These are phyloP conservation scores for Parapristionchus giblindavisi DNA, from an alignment of 2,888 invertebrate genomes.

Conservation along the genomic window DNA sequence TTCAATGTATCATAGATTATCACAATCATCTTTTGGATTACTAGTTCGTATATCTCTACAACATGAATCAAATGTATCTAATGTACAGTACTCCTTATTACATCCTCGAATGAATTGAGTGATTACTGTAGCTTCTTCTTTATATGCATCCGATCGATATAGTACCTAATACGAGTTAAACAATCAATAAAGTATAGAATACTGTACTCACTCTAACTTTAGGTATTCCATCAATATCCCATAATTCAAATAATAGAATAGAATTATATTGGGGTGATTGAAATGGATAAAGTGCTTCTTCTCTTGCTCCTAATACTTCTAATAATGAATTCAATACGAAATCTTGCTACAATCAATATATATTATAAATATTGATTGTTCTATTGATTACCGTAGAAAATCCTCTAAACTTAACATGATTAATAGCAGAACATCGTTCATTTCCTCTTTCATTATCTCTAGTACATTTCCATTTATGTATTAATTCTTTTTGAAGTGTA, in stretches of 20 bases:
- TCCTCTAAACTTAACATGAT: slow-evolving; percentile 15
- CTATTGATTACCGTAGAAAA: slow-evolving; percentile 8
- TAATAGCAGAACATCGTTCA: slow-evolving; percentile 3
- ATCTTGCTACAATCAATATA: slow-evolving; percentile 12
- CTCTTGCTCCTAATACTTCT: not conserved
- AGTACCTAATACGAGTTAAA: not conserved
- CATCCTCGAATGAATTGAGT: slow-evolving; percentile 21
- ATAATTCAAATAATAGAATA: slow-evolving; percentile 24
- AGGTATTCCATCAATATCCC: slow-evolving; percentile 17
- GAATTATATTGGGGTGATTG: slow-evolving; percentile 19
- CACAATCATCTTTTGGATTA: slow-evolving; percentile 28
- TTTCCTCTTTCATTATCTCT: not conserved
- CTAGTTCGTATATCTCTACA: slow-evolving; percentile 28
- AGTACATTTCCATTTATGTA: slow-evolving; percentile 29
- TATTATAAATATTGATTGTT: not conserved
- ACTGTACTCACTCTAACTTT: not conserved
- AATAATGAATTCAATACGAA: slow-evolving; percentile 22
- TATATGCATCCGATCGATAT: slow-evolving; percentile 18
- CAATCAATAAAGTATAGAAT: too few species aligned
- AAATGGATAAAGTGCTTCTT: not conserved
- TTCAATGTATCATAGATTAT: slow-evolving; percentile 23
- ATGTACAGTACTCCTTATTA: slow-evolving; percentile 21
- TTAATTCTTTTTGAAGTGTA: slow-evolving; percentile 25
- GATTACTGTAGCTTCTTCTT: slow-evolving; percentile 28
- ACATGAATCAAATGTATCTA: slow-evolving; percentile 16